These are phyloP conservation scores for Chanos chanos DNA, from an alignment of 2,797 vertebrate species.

Conservation along the genomic window DNA sequence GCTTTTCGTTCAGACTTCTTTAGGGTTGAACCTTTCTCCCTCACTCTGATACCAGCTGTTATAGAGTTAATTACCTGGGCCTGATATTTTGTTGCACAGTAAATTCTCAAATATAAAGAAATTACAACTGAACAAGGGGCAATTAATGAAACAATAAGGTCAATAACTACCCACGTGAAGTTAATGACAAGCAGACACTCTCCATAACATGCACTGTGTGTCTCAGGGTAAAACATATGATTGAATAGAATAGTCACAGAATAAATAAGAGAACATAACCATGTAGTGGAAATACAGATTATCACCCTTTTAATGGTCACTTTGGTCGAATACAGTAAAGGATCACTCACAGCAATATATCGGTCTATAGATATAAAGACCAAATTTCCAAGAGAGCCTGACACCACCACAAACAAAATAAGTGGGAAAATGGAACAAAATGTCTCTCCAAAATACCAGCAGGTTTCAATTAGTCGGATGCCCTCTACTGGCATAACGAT, in stretches of 20 bases:
- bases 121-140: slow-evolving; percentile 47
- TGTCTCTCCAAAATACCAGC: too few species aligned
- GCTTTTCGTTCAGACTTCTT: too few species aligned
- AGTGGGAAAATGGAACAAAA: too few species aligned
- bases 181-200: slow-evolving; percentile 51
- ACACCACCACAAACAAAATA: too few species aligned
- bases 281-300: slow-evolving; percentile 48
- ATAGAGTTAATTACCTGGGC: slow-evolving; percentile 37
- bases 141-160: slow-evolving; percentile 51
- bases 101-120: slow-evolving; percentile 49
- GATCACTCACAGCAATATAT: slow-evolving; percentile 47
- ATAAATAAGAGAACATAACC: slow-evolving; percentile 47
- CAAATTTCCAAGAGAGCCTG: too few species aligned
- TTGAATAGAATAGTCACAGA: slow-evolving; percentile 34
- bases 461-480: too few species aligned
- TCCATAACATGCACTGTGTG: slow-evolving; percentile 44
- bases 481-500: too few species aligned
- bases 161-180: slow-evolving; percentile 30
- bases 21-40: too few species aligned
- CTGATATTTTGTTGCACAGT: slow-evolving; percentile 51
- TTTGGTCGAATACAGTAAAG: slow-evolving; percentile 47
- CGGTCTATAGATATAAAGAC: too few species aligned
- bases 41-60: slow-evolving; percentile 34
- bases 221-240: slow-evolving; percentile 31
- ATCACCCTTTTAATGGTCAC: slow-evolving; percentile 42